phyloP scores from a whole-genome alignment of 2,113 vertebrate genomes.

The Poeciliopsis occidentalis region DNA sequence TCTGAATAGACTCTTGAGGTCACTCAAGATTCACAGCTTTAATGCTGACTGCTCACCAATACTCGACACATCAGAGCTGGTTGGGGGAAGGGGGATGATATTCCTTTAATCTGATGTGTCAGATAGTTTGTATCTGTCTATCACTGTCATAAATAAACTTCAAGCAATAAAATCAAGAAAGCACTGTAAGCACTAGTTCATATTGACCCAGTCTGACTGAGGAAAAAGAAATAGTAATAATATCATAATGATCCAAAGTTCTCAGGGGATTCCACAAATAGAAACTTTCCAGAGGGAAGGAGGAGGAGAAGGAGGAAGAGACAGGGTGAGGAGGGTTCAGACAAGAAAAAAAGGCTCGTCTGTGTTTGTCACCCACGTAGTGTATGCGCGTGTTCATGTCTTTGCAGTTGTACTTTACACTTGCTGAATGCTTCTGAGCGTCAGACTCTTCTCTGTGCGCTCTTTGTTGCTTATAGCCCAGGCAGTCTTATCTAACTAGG shows the following conservation, averaged over 20 bases:
- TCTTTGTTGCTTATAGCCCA: constrained; percentile 61
- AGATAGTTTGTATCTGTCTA: background rate
- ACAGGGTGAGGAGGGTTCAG: constrained; percentile 37
- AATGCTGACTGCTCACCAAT: background rate
- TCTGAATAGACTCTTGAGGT: no score
- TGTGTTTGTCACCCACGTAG: constrained; percentile 56
- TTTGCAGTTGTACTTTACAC: constrained; percentile 43
- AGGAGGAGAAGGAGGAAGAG: constrained; percentile 19
- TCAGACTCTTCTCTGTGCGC: constrained; percentile 53
- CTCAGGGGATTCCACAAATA: constrained; percentile 58
- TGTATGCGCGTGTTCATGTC: constrained; percentile 24
- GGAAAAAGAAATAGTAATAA: constrained; percentile 43
- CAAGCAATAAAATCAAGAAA: background rate
- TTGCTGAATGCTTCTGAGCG: constrained; percentile 50
- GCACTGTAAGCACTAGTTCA: constrained; percentile 6
- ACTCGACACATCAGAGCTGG: background rate
- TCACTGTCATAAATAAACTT: background rate
- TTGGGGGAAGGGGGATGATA: background rate
- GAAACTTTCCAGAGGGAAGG: constrained; percentile 35
- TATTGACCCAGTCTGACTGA: constrained; percentile 29
- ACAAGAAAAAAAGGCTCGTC: constrained; percentile 46
- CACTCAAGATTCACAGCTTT: no score
- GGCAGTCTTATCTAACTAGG: constrained; percentile 69
- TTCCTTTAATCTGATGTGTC: background rate
- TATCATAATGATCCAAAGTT: constrained; percentile 28